Conservation (phyloP, 2,888 invertebrate genomes). For the Syritta pipiens region DNA sequence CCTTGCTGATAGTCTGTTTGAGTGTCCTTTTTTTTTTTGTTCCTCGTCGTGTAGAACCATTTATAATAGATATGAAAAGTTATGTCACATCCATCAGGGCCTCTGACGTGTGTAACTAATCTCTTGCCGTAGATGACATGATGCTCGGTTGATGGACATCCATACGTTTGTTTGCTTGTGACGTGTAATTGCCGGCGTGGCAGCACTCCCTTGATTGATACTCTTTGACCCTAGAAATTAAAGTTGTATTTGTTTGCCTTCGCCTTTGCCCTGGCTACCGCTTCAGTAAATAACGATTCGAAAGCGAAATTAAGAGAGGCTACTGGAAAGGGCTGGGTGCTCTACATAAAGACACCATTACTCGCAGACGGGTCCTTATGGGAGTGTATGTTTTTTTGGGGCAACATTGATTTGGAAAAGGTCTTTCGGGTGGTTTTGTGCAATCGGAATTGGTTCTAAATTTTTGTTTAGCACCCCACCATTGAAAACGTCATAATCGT, state of each 20-base stretch:
- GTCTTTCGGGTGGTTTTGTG: neutral
- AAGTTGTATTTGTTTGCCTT: slow-evolving; percentile 7
- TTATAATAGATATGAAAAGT: slow-evolving; percentile 63
- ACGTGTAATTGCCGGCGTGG: slow-evolving; percentile 34
- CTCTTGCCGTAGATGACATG: slow-evolving; percentile 56
- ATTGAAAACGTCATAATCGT: no score
- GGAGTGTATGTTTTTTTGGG: no score
- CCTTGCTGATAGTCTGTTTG: neutral
- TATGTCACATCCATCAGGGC: slow-evolving; percentile 63
- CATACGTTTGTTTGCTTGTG: slow-evolving; percentile 1
- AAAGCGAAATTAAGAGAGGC: slow-evolving; percentile 6
- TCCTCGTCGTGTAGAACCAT: slow-evolving; percentile 35
- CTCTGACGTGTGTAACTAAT: slow-evolving; percentile 57
- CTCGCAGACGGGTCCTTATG: neutral
- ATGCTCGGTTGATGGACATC: slow-evolving; percentile 20
- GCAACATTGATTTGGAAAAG: no score
- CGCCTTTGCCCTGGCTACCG: neutral
- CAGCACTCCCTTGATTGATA: slow-evolving; percentile 42
- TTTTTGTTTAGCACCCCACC: neutral
- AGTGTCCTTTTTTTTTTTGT: slow-evolving; percentile 2
- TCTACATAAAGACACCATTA: neutral
- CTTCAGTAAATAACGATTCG: neutral
- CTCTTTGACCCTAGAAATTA: slow-evolving; percentile 34
- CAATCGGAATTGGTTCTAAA: neutral
- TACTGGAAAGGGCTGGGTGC: neutral